phyloP scores from a whole-genome alignment of 1,140 invertebrate species.

The Acromyrmex charruanus region DNA sequence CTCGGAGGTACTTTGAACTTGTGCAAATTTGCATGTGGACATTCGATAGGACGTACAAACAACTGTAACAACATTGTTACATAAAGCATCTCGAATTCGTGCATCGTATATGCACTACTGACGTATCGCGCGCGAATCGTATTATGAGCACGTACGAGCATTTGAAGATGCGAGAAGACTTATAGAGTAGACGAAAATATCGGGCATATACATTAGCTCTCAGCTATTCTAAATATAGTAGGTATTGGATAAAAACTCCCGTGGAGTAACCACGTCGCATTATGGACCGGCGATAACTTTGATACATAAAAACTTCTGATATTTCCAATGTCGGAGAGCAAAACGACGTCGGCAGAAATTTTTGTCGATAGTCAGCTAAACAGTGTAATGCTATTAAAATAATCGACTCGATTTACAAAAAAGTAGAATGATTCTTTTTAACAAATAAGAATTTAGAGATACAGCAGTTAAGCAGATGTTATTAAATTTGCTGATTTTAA shows the following conservation, averaged over 20 bases:
- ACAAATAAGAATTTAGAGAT: not conserved
- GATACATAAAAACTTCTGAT: slow-evolving; percentile 17
- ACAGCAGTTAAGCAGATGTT: not conserved
- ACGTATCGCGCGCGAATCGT: slow-evolving; percentile 58
- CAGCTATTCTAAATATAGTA: slow-evolving; percentile 54
- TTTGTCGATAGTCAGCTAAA: slow-evolving; percentile 21
- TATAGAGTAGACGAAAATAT: slow-evolving; percentile 49
- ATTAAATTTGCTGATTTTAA: slow-evolving; percentile 22
- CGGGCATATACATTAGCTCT: slow-evolving; percentile 49
- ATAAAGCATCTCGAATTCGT: slow-evolving; percentile 51
- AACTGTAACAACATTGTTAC: slow-evolving; percentile 61
- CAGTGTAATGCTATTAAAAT: slow-evolving; percentile 3
- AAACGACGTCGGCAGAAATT: slow-evolving; percentile 9
- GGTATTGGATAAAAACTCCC: slow-evolving; percentile 50
- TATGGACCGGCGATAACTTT: slow-evolving; percentile 47
- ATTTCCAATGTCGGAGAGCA: not conserved
- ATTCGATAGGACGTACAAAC: slow-evolving; percentile 13
- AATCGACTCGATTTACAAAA: not conserved
- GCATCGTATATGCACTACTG: slow-evolving; percentile 48
- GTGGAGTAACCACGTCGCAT: slow-evolving; percentile 13
- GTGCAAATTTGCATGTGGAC: not conserved
- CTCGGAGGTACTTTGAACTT: not conserved
- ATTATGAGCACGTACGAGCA: slow-evolving; percentile 46
- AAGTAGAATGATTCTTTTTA: not conserved
- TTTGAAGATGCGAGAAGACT: slow-evolving; percentile 48